Base-by-base conservation (phyloP, 2,113 vertebrate species). In the Rhinoptilus africanus region DNA sequence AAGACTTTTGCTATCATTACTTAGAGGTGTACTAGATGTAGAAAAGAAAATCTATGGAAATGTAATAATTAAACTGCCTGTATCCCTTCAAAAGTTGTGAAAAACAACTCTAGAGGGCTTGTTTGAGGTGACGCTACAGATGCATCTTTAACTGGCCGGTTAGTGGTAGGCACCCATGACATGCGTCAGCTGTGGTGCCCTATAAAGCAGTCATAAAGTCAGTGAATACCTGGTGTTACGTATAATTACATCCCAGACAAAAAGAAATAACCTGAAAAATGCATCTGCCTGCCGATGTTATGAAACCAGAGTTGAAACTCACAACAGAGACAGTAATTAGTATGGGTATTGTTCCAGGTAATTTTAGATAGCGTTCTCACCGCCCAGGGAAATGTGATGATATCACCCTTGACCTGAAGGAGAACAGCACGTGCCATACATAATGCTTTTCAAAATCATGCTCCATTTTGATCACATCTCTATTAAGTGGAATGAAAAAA, bases 241-340 rank as follows among this genome's bases (percentile, higher is more conserved):
- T 93, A 11, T 94, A 97, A 97, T 96, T 96, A 96, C 22, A 22
- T 47, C 32, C 3, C 10, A 83, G 81, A 94, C 93, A 94, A 95
- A 95, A 96, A 96, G 85, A 79, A 83, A 41, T 47, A 88, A 37
- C 37, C 67, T 85, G 84, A 88, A 74, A 96, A 96, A 93, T 66
- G 27, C 14, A 66, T 50, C 85, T 89, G 12, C 63, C 81, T 71
- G 72, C 11, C 0, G 0, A 76, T 85, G 63, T 92, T 92, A 63
- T 54, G 71, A 96, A 95, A 97, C 27, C 17, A 6, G 45, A 66
- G 27, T 0, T 80, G 74, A 93, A 96, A 82, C 88, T 80, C 72
- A 57, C 63, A 85, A 9, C 60, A 85, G 85, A 94, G 85, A 95
- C 37, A 27, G 78, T 94, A 96, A 95, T 96, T 97, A 95, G 59